Percentiles rank a stretch among this genome's conserved stretches.
Evolutionary conservation across 37 sponge, comb jelly and placozoan species (phyloP).

Genomic region (Beroe ovata): DNA sequence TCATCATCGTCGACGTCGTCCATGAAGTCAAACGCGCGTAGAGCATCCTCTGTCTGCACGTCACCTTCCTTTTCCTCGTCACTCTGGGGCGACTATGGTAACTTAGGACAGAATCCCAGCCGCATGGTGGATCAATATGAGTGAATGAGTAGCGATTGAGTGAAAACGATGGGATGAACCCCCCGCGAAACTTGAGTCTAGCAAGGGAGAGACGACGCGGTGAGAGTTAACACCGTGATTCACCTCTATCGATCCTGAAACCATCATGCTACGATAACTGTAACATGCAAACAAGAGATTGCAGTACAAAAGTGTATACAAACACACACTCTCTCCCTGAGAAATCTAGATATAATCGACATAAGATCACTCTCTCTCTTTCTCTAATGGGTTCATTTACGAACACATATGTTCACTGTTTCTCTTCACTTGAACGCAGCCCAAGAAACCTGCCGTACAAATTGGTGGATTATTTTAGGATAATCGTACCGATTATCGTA

Average conservation of each 20-base stretch:
- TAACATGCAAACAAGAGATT: neutral
- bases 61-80: constrained; percentile 61
- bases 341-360: neutral
- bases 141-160: no score
- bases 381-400: constrained; percentile 41
- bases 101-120: no score
- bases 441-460: no score
- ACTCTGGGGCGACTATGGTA: constrained; percentile 1
- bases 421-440: no score
- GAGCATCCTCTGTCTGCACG: constrained; percentile 30
- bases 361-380: constrained; percentile 1
- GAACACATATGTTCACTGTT: neutral
- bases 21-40: constrained; percentile 64
- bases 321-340: no score
- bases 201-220: no score
- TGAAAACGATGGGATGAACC: no score
- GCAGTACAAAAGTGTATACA: neutral
- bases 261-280: neutral
- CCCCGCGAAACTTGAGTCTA: no score
- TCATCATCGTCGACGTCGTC: constrained; percentile 68
- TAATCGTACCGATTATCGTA: no score
- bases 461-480: no score
- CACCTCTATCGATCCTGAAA: neutral
- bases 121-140: no score
- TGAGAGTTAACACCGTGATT: no score